Evolutionary conservation across 2,113 vertebrate genomes (phyloP).

Genomic region (Elephantulus edwardii): DNA sequence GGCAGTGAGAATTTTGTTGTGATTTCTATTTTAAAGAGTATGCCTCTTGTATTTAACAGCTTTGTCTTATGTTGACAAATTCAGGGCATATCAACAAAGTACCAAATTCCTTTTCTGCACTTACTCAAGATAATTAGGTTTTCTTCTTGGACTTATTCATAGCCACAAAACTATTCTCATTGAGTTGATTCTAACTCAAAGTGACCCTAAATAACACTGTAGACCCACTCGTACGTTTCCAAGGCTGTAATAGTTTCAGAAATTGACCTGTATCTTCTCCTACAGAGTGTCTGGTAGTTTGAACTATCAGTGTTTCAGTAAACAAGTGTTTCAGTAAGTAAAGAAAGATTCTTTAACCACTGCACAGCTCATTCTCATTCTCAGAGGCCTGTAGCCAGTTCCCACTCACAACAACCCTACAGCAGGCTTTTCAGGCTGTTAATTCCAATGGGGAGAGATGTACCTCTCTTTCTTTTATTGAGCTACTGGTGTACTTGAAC

Average conservation of each 20-base stretch:
- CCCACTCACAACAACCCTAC: too few species aligned
- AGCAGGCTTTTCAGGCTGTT: too few species aligned
- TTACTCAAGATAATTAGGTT: constrained; percentile 32
- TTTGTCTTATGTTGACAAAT: not conserved
- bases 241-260: not conserved
- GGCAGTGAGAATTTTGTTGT: not conserved
- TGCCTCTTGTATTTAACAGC: not conserved
- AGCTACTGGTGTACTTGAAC: too few species aligned
- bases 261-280: not conserved
- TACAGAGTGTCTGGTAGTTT: not conserved
- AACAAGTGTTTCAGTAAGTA: not conserved
- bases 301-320: not conserved
- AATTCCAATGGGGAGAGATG: too few species aligned
- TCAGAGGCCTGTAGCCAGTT: too few species aligned
- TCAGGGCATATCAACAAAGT: not conserved
- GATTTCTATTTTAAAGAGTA: not conserved
- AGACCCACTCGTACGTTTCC: not conserved
- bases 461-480: too few species aligned
- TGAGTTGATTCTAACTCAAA: not conserved
- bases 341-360: too few species aligned
- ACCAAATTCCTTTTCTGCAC: not conserved
- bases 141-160: not conserved
- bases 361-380: too few species aligned
- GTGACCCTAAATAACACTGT: not conserved
- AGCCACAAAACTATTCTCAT: not conserved